These are phyloP conservation scores for Lysandra coridon DNA, from an alignment of 2,888 invertebrate species.

Conservation along the genomic window DNA sequence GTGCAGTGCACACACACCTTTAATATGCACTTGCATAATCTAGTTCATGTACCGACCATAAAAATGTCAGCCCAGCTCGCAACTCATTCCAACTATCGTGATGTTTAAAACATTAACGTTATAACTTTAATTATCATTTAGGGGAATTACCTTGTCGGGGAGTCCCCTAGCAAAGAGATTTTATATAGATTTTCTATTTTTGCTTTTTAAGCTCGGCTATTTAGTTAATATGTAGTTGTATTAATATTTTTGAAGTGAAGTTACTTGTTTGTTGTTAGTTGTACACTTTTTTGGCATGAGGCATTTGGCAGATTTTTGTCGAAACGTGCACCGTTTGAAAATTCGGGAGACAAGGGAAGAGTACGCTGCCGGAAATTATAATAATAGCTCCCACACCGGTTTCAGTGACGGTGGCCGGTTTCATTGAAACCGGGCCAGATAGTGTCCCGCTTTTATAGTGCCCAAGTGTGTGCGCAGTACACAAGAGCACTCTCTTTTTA, in stretches of 20 bases:
- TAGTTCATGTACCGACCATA: slow-evolving; percentile 36
- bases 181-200: not conserved
- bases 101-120: slow-evolving; percentile 25
- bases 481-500: too few species aligned
- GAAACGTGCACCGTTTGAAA: not conserved
- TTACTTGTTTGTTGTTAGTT: not conserved
- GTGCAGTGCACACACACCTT: slow-evolving; percentile 26
- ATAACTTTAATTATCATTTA: slow-evolving; percentile 31
- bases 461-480: too few species aligned
- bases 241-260: not conserved
- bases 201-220: not conserved
- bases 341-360: too few species aligned
- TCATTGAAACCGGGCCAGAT: too few species aligned
- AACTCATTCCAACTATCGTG: slow-evolving; percentile 34
- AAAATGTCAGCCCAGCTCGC: slow-evolving; percentile 35
- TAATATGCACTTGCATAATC: slow-evolving; percentile 35
- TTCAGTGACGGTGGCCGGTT: too few species aligned
- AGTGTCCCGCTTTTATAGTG: too few species aligned
- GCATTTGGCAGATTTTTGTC: too few species aligned
- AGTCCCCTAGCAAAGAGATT: not conserved
- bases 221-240: not conserved
- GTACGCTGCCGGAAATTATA: too few species aligned
- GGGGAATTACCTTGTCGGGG: not conserved
- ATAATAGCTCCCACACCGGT: too few species aligned
- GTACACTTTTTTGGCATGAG: not conserved